A percentile compares a stretch with the other conserved stretches of the same genome.
Conservation (phyloP, 2,113 vertebrate species). For the Opisthocomus hoazin region DNA sequence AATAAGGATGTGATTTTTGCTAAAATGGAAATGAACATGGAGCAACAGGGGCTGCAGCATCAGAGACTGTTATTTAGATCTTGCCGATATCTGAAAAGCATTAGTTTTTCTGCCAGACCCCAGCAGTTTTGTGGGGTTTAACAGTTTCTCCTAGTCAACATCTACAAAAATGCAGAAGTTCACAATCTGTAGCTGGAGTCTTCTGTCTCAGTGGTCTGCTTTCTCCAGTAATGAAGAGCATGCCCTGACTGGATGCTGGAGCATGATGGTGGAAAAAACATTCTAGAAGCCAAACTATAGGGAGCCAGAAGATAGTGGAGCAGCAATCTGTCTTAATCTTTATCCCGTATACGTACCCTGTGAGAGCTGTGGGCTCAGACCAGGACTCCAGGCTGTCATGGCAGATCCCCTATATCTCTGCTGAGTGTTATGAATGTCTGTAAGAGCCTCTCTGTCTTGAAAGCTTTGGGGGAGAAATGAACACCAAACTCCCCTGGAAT, state of each 20-base stretch:
- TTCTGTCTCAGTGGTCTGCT: not conserved
- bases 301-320: not conserved
- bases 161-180: not conserved
- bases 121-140: not conserved
- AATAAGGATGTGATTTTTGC: not conserved
- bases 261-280: not conserved
- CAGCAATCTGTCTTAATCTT: not conserved
- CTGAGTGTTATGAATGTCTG: not conserved
- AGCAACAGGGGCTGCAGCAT: not conserved
- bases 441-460: not conserved
- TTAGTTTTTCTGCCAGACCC: not conserved
- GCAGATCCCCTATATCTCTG: not conserved
- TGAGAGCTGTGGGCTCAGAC: not conserved
- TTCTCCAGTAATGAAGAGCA: not conserved
- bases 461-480: not conserved
- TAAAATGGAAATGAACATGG: not conserved
- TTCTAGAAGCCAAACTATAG: not conserved
- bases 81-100: not conserved
- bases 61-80: not conserved
- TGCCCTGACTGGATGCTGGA: not conserved
- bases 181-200: not conserved
- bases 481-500: not conserved
- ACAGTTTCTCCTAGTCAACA: not conserved
- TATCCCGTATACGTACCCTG: not conserved
- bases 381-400: not conserved